Conservation (phyloP, 1,140 invertebrate species). For the Papilio machaon region DNA sequence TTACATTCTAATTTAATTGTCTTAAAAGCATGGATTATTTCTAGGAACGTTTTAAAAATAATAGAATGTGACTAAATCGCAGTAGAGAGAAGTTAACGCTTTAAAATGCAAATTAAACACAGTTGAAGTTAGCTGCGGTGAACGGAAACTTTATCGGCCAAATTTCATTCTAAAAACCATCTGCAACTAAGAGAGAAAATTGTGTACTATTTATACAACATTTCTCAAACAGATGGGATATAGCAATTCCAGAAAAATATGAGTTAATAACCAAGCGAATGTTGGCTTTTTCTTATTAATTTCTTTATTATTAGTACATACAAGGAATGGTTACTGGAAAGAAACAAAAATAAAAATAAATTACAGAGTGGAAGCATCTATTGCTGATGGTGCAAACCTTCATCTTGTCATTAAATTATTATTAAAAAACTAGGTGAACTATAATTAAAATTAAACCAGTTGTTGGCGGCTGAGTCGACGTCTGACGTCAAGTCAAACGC, state of each 20-base stretch:
- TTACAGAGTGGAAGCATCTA: no score
- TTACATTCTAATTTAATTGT: no score
- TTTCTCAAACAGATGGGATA: neutral
- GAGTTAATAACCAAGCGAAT: no score
- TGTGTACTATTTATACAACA: neutral
- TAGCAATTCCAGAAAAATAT: neutral
- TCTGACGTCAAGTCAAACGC: slow-evolving; percentile 10
- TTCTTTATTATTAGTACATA: no score
- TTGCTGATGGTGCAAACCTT: no score
- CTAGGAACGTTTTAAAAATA: neutral
- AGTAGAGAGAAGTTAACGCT: neutral
- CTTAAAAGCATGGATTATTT: no score
- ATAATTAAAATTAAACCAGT: neutral
- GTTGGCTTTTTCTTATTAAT: no score
- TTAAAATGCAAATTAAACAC: slow-evolving; percentile 2
- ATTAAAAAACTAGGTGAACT: neutral
- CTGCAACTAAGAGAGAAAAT: neutral
- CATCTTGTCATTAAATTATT: neutral
- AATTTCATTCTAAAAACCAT: neutral
- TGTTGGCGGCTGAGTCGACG: neutral
- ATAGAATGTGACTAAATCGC: neutral
- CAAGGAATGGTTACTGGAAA: no score
- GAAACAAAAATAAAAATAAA: no score
- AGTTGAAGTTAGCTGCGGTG: neutral
- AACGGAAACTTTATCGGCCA: neutral